These are phyloP conservation scores for Physella acuta DNA, from an alignment of 1,140 invertebrate genomes.

Conservation along the genomic window DNA sequence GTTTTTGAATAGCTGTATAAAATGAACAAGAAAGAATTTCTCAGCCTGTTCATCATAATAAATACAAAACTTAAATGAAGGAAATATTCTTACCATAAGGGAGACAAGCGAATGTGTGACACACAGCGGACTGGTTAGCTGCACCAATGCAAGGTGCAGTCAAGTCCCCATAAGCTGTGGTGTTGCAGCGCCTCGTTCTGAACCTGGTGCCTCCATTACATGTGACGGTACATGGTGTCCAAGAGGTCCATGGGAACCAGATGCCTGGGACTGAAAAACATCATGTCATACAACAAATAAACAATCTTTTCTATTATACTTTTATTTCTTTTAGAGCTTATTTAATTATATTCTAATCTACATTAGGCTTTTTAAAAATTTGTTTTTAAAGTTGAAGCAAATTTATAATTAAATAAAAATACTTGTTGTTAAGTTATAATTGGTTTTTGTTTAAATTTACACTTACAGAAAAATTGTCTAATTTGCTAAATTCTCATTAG, in stretches of 20 bases:
- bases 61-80: too few species aligned
- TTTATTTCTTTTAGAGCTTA: not conserved
- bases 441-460: too few species aligned
- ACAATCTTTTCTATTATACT: not conserved
- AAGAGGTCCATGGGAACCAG: conserved; percentile 67
- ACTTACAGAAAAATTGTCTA: too few species aligned
- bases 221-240: conserved; percentile 83
- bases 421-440: too few species aligned
- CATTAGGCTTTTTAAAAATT: too few species aligned
- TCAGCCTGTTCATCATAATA: not conserved
- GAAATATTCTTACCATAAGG: conserved; percentile 36
- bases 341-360: not conserved
- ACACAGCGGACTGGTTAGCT: conserved; percentile 26
- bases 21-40: not conserved
- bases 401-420: too few species aligned
- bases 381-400: too few species aligned
- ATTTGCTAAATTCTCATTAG: too few species aligned
- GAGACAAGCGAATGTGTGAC: conserved; percentile 40
- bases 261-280: conserved; percentile 42
- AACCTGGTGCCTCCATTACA: conserved; percentile 84
- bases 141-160: conserved; percentile 43
- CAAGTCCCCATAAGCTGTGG: conserved; percentile 40
- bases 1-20: too few species aligned
- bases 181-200: conserved; percentile 61
- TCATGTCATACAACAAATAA: not conserved